Conservation (phyloP, 2,797 vertebrate species). For the Pteronotus mesoamericanus region DNA sequence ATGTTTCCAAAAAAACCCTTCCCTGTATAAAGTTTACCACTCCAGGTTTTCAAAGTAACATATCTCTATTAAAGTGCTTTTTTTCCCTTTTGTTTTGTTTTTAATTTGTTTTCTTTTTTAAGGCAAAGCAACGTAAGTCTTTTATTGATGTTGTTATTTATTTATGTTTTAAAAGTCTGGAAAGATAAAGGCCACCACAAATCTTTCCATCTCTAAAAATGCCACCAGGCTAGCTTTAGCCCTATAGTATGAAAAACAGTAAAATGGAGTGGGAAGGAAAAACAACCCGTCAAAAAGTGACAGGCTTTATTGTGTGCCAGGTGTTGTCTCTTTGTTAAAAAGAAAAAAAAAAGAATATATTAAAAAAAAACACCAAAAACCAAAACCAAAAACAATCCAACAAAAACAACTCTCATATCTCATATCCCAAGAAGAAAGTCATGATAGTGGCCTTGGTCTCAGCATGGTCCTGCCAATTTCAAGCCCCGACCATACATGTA, state of each 20-base stretch:
- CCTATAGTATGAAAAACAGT: constrained; percentile 57
- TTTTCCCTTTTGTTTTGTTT: constrained; percentile 25
- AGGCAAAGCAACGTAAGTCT: constrained; percentile 61
- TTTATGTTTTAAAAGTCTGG: constrained; percentile 60
- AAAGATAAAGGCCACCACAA: constrained; percentile 71
- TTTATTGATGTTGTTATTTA: constrained; percentile 50
- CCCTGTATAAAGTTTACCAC: constrained; percentile 67
- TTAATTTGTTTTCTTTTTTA: constrained; percentile 63
- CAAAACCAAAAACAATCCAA: constrained; percentile 66
- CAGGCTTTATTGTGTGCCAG: constrained; percentile 58
- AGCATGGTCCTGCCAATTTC: constrained; percentile 88
- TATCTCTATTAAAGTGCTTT: constrained; percentile 48
- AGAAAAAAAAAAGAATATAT: constrained; percentile 5
- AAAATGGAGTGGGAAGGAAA: constrained; percentile 70
- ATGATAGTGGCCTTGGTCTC: constrained; percentile 75
- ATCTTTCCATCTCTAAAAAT: constrained; percentile 74
- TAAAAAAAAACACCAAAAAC: background rate
- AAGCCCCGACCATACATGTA: constrained; percentile 90
- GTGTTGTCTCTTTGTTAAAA: constrained; percentile 65
- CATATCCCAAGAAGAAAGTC: constrained; percentile 67
- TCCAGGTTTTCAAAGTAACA: constrained; percentile 64
- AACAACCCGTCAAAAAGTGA: constrained; percentile 64
- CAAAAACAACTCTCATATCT: constrained; percentile 73
- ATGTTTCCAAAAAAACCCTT: constrained; percentile 70
- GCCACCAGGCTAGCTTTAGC: constrained; percentile 60